phyloP scores from a whole-genome alignment of 2,888 invertebrate genomes.

The Exephanes ischioxanthus region DNA sequence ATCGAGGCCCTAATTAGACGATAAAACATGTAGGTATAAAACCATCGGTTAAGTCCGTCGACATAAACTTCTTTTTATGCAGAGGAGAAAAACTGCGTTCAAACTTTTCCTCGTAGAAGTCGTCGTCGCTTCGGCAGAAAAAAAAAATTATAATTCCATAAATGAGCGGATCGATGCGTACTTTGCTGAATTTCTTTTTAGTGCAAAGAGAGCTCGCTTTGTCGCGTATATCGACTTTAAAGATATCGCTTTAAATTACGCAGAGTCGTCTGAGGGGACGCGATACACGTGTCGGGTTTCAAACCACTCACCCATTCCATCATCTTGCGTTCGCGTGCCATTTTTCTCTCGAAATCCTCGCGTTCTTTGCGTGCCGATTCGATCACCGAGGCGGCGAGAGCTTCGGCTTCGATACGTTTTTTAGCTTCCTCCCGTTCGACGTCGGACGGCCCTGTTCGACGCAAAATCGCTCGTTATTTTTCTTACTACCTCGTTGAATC shows the following conservation, averaged over 20 bases:
- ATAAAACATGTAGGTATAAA: not conserved
- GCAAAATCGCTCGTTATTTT: conserved; percentile 56
- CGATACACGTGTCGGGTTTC: conserved; percentile 53
- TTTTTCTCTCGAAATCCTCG: conserved; percentile 76
- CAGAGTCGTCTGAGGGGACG: conserved; percentile 1
- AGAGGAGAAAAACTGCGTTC: not conserved
- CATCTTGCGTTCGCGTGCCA: conserved; percentile 79
- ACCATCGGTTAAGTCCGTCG: not conserved
- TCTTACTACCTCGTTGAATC: conserved; percentile 31
- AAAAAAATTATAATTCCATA: not conserved
- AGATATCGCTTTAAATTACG: conserved; percentile 26
- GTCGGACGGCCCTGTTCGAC: conserved; percentile 74
- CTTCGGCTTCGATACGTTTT: conserved; percentile 71
- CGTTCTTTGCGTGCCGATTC: conserved; percentile 74
- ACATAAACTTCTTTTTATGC: not conserved
- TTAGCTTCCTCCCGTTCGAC: conserved; percentile 74
- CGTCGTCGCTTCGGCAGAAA: too few relatives aligned
- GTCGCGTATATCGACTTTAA: conserved; percentile 14
- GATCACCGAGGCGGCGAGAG: conserved; percentile 81
- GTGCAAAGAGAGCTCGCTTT: not conserved
- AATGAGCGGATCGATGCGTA: not conserved
- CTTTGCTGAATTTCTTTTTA: not conserved
- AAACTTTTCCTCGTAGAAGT: not conserved
- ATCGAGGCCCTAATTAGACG: not conserved
- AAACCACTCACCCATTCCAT: conserved; percentile 72